Base-by-base conservation (phyloP, 1,140 invertebrate species). In the Leptopilina clavipes region DNA sequence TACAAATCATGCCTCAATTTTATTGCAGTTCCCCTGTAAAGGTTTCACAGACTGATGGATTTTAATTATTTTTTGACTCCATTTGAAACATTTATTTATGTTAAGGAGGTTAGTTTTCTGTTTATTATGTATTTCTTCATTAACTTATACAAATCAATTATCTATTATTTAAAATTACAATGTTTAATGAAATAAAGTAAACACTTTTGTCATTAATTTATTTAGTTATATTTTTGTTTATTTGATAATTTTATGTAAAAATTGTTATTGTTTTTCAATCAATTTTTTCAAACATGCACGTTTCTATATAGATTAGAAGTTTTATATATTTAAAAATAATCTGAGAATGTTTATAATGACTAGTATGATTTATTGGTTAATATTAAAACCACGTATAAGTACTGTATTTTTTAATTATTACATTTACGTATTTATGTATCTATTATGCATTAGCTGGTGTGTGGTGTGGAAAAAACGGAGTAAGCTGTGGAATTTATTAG, bases 1-100 rank as follows among this genome's bases (percentile, higher is more conserved):
- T 65, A 65, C 22, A 65, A 65, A 65, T 11, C 59, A 65, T 65
- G 59, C 14, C 59, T 65, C 22, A 52, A 52, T 31, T 31, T 65
- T 14, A 1, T 22, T 7, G 10, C 59, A 65, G 59, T 65, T 31
- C 7, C 14, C 19, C 3, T 65, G 11, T 31, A 22, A 65, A 65
- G 22, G 59, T 65, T 65, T 31, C 25, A 1, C 59, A 31, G 19
- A 31, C 3, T 52, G 48, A 52, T 8, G 14, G 3, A 12, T 65
- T 31, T 65, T 65, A 31, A 7, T 31, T 65, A 37, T 14, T 65
- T 65, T 8, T 65, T n/a, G 6, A 14, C 14, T 31, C 25, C 1
- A 37, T 65, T 65, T 25, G n/a, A 19, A 19, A 12, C 11, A 14
- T 37, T 65, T 31, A n/a, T 14, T 6, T 14, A 31, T n/a, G 1